phyloP scores from a whole-genome alignment of 2,113 vertebrate genomes.

The Rattus norvegicus region GRCr8 NC_086021.1:66417501-66418000 shows the following conservation, averaged over 20 bases:
- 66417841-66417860: neutral
- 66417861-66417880: neutral
- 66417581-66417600: neutral
- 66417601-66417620: neutral
- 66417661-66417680: neutral
- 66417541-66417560: neutral
- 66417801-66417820: neutral
- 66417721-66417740: neutral
- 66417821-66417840: neutral
- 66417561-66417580: neutral
- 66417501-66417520: neutral
- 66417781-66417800: too few relatives aligned
- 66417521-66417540: neutral
- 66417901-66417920: neutral
- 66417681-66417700: neutral
- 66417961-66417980: neutral
- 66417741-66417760: neutral
- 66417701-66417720: neutral
- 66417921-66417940: neutral
- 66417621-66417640: neutral
- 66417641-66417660: neutral
- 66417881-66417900: neutral
- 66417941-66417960: neutral
- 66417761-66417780: neutral
- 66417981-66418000: neutral